Base-by-base conservation (phyloP, 1,140 invertebrate genomes). In the Thaumetopoea pityocampa region DNA sequence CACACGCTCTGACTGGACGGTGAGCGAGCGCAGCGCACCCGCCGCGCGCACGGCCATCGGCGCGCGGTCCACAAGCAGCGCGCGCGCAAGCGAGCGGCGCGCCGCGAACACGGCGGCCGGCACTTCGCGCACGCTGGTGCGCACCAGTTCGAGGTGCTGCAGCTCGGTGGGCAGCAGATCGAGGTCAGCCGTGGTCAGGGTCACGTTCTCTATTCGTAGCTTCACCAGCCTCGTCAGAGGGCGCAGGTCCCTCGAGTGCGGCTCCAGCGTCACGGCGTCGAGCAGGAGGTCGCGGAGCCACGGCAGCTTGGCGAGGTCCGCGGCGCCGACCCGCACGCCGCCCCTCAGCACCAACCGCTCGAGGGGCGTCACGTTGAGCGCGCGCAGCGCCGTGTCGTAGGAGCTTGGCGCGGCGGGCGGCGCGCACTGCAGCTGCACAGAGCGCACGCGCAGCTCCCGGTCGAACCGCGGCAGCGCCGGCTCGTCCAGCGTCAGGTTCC, bases 311-410 rank as follows among this genome's bases (percentile, higher is more conserved):
- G 8, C 24, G 5, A 62, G 43, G 3, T 48, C 37, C 6, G 17
- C 36, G 20, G 16, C 5, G 3, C 20, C 20, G 6, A 48, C 17
- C 2, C 2, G 16, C 49, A 29, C n/a, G 19, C 6, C 10, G 18
- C 23, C 6, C 16, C 23, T 6, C 24, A 41, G 38, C 12, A 10
- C 38, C 2, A 6, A 2, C 5, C 45, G 15, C 11, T 26, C 23
- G 5, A 59, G 32, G 5, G 11, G 20, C 6, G 11, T n/a, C 23
- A 58, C 10, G 9, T 7, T 16, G 8, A 55, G 28, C 2, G 19
- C 41, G 4, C 19, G n/a, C 7, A 57, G 80, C 5, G 89, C 64
- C 36, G 90, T 86, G 11, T 81, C 55, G 28, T 89, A 85, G 7
- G 53, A 36, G 6, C 4, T 7, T 16, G 23, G 14, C 16, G 57